phyloP scores from a whole-genome alignment of 2,797 vertebrate genomes.

The Acanthopagrus latus region DNA sequence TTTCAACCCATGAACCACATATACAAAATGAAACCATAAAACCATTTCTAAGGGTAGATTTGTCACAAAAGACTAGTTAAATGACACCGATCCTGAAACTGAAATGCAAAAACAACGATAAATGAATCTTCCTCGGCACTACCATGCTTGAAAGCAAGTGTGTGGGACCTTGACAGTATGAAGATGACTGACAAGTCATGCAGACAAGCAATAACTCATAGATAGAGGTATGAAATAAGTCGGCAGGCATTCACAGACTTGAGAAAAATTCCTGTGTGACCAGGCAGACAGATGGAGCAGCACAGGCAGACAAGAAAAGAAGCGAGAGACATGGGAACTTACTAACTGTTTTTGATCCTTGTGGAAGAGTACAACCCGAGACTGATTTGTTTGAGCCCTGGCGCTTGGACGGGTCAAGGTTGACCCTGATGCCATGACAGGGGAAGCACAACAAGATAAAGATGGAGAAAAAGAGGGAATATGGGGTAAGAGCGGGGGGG shows the following conservation, averaged over 20 bases:
- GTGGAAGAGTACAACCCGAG: constrained; percentile 94
- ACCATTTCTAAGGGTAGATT: constrained; percentile 11
- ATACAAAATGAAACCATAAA: constrained; percentile 38
- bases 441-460: constrained; percentile 72
- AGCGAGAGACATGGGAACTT: constrained; percentile 88
- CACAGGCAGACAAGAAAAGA: constrained; percentile 65
- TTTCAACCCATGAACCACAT: constrained; percentile 35
- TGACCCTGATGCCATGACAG: constrained; percentile 89
- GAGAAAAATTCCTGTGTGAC: constrained; percentile 21
- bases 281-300: constrained; percentile 45
- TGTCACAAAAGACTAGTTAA: background rate
- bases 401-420: constrained; percentile 98
- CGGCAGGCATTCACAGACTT: constrained; percentile 32
- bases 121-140: constrained; percentile 27
- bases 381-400: constrained; percentile 98
- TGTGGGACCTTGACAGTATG: constrained; percentile 27
- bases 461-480: constrained; percentile 69
- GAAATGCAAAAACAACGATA: constrained; percentile 7
- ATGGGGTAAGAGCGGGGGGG: constrained; percentile 46
- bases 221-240: constrained; percentile 26
- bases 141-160: constrained; percentile 66
- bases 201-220: constrained; percentile 48
- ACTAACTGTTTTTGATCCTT: constrained; percentile 98
- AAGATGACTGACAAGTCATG: constrained; percentile 62
- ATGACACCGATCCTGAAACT: constrained; percentile 18